These are phyloP conservation scores for Hydrophis major DNA, from an alignment of 2,797 vertebrate genomes.

Conservation along the genomic window DNA sequence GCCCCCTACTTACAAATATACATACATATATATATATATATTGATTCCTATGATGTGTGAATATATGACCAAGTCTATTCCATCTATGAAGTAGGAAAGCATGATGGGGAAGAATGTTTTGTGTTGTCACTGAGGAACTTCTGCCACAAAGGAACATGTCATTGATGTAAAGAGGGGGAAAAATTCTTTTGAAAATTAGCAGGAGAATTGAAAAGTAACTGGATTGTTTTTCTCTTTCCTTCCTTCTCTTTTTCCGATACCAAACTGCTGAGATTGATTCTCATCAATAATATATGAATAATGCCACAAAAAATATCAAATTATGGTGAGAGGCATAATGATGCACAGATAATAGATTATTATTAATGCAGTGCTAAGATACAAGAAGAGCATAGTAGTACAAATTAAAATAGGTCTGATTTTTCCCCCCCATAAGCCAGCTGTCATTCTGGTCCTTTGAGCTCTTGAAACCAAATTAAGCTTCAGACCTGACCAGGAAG, in stretches of 20 bases:
- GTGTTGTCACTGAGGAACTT: not conserved
- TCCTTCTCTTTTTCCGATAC: not conserved
- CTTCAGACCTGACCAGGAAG: not conserved
- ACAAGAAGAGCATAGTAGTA: not conserved
- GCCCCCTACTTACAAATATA: not conserved
- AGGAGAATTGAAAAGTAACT: not conserved
- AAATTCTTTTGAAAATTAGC: not conserved
- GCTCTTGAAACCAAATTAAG: not conserved
- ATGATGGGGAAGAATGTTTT: not conserved
- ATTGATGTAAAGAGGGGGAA: not conserved
- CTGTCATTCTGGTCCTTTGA: too few species aligned
- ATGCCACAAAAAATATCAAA: not conserved
- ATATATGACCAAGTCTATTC: not conserved
- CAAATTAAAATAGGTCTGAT: not conserved
- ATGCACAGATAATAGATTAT: not conserved
- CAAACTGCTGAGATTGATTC: not conserved
- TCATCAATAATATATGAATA: not conserved
- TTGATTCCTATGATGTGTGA: not conserved
- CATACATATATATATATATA: not conserved
- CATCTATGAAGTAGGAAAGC: not conserved
- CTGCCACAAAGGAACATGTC: not conserved
- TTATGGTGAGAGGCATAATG: not conserved
- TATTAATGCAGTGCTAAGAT: conserved; percentile 1
- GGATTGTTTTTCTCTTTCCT: not conserved
- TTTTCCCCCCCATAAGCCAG: not conserved